Conservation (phyloP, 35 echinoderm and acorn worm species). For the Acanthaster planci region DNA sequence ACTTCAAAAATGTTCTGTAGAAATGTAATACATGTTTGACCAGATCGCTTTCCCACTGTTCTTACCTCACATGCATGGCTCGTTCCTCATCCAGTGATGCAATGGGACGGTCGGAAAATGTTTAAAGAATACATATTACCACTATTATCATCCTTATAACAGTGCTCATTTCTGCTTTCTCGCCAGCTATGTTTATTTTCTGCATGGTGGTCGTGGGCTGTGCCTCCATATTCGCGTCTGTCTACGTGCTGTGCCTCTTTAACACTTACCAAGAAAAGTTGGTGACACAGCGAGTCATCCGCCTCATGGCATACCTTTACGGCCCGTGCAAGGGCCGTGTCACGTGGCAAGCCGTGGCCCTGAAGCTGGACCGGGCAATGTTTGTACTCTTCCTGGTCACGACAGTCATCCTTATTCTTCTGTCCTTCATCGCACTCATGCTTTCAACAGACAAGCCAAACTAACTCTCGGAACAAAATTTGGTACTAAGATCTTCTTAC, state of each 20-base stretch:
- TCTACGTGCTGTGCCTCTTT: slow-evolving; percentile 22
- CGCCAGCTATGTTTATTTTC: slow-evolving; percentile 31
- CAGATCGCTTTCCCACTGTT: not conserved
- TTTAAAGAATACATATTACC: not conserved
- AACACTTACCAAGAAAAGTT: not conserved
- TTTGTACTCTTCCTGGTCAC: not conserved
- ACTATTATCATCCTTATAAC: not conserved
- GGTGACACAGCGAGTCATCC: not conserved
- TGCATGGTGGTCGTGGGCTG: slow-evolving; percentile 33
- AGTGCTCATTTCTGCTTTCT: not conserved
- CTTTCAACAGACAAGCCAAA: no score
- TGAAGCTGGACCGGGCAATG: not conserved
- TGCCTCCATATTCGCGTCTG: slow-evolving; percentile 12
- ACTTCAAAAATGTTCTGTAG: no score
- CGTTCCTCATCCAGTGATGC: not conserved
- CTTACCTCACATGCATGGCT: not conserved
- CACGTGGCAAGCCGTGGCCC: not conserved
- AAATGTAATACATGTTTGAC: not conserved
- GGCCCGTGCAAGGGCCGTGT: not conserved
- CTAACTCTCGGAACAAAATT: no score
- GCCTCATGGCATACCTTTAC: not conserved
- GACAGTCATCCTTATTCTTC: not conserved
- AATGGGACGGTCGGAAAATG: not conserved
- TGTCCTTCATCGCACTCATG: not conserved
- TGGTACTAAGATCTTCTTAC: no score